Evolutionary conservation across 64 coral and sea anemone genomes (phyloP).

Genomic region (Cladopsammia gracilis): DNA sequence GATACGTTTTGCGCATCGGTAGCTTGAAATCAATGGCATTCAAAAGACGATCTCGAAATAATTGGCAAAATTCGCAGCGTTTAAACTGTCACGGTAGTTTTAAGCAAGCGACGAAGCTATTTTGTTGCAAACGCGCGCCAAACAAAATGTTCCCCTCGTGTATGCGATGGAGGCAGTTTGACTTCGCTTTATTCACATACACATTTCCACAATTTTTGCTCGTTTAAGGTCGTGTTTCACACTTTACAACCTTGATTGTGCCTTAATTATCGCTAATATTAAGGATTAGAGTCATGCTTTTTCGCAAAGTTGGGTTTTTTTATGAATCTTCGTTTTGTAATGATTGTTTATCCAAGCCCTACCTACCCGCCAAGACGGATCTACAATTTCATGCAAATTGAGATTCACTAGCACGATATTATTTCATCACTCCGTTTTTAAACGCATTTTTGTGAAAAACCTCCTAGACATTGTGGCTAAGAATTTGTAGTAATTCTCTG

Average conservation of each 20-base stretch:
- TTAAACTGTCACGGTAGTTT: neutral
- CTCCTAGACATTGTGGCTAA: constrained; percentile 17
- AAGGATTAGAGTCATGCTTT: neutral
- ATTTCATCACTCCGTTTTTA: neutral
- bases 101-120: neutral
- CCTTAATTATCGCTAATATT: neutral
- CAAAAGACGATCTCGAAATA: constrained; percentile 10
- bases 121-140: neutral
- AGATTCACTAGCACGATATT: neutral
- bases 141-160: neutral
- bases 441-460: neutral
- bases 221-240: neutral
- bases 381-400: constrained; percentile 20
- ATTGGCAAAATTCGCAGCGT: constrained; percentile 8
- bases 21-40: neutral
- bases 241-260: neutral
- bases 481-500: neutral
- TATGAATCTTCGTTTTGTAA: neutral
- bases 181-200: neutral
- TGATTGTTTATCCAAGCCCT: neutral
- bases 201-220: neutral
- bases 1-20: neutral
- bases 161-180: neutral
- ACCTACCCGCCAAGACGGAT: neutral
- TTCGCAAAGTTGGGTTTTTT: constrained; percentile 1